Evolutionary conservation across 2,113 vertebrate species (phyloP), one percentile per base, ranked within the genome.

Genomic region (Anarrhichthys ocellatus): DNA sequence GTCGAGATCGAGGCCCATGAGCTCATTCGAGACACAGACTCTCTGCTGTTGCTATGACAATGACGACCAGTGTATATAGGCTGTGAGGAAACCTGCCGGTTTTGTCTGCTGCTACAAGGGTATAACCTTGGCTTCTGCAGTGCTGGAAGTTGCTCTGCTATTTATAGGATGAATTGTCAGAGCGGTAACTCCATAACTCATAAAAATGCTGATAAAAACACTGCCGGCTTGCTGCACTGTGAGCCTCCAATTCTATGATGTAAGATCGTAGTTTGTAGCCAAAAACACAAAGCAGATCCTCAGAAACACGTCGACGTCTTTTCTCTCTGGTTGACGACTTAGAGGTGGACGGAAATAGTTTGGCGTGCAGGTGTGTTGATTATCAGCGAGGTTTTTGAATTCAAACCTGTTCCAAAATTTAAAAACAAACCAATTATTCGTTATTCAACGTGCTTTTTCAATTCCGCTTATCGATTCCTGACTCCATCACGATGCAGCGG

Each of bases 31-130:
- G 68, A 71, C 14, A 36, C 59, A 54, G 84, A 76, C 63, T 52
- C 50, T 52, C 34, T 81, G 70, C 58, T 46, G 82, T 88, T 89
- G 69, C 87, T 32, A 88, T 83, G 83, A 83, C 87, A 50, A 84
- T 87, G 4, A 50, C 46, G 0, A 50, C 27, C 2, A 69, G 54
- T 40, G n/a, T 9, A 66, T 5, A 73, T 4, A 1, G 1, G 20
- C 27, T 59, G 62, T 44, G 13, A 40, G 44, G n/a, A 78, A 68
- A 38, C 22, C n/a, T 24, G 70, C 14, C 17, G 56, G 48, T 40
- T 58, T 76, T 46, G 74, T 73, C 61, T 73, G 63, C 27, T 13
- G 52, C 65, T 71, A 17, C 79, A 66, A 90, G 79, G 76, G 64
- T 64, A 63, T 9, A 59, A 82, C 63, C 81, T 75, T 71, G 78